Evolutionary conservation across 1,140 invertebrate genomes (phyloP).

Genomic region (Cepaea nemoralis): DNA sequence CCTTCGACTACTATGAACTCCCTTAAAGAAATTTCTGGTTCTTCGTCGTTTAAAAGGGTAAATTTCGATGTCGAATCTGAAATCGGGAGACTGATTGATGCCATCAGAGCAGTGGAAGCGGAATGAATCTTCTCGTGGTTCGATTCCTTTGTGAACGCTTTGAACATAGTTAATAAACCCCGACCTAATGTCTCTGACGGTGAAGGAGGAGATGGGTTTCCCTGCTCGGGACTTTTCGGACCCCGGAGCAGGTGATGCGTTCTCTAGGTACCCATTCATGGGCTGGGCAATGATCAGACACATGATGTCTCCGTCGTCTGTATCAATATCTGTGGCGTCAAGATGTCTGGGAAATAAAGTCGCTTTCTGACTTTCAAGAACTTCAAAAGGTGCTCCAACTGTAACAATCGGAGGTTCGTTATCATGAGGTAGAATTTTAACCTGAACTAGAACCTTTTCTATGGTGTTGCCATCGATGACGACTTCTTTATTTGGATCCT

Average conservation of each 20-base stretch:
- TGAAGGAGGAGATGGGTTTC: slow-evolving; percentile 69
- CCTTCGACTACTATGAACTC: slow-evolving; percentile 72
- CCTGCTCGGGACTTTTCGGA: slow-evolving; percentile 67
- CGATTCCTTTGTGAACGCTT: slow-evolving; percentile 70
- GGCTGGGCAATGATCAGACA: slow-evolving; percentile 70
- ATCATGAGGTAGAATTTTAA: slow-evolving; percentile 69
- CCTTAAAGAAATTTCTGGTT: slow-evolving; percentile 68
- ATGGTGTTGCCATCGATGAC: slow-evolving; percentile 62
- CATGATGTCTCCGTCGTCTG: slow-evolving; percentile 65
- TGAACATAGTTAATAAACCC: slow-evolving; percentile 71
- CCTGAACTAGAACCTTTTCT: slow-evolving; percentile 59
- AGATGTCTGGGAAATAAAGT: slow-evolving; percentile 65
- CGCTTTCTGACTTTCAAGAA: slow-evolving; percentile 68
- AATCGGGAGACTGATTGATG: slow-evolving; percentile 60
- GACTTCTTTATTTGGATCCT: slow-evolving; percentile 64
- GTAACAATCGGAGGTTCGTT: slow-evolving; percentile 62
- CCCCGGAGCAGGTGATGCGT: slow-evolving; percentile 65
- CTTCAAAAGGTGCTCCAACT: slow-evolving; percentile 57
- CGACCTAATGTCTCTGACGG: slow-evolving; percentile 60
- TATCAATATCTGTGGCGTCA: slow-evolving; percentile 69
- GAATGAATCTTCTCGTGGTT: slow-evolving; percentile 69
- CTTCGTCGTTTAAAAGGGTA: slow-evolving; percentile 72
- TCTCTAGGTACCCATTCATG: slow-evolving; percentile 70
- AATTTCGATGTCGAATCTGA: slow-evolving; percentile 65
- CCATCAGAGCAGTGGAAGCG: slow-evolving; percentile 71